Percentiles rank a stretch among this genome's conserved stretches.
phyloP scores from a whole-genome alignment of 2,113 vertebrate species.

The Macroglossus sobrinus region DNA sequence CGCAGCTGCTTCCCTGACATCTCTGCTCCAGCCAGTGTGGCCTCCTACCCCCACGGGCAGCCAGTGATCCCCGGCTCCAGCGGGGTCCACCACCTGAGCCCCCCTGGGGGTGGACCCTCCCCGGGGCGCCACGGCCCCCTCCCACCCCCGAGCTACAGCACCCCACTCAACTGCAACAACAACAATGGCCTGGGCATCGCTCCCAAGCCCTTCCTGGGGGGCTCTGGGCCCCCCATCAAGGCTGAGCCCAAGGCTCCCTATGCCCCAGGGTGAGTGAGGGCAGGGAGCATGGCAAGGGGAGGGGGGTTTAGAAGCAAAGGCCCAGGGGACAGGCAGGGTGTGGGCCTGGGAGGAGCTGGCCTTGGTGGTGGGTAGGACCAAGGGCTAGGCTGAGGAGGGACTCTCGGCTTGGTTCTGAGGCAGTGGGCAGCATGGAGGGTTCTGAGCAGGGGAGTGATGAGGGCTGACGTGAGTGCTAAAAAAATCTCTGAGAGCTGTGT shows the following conservation, averaged over 20 bases:
- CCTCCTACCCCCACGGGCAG: slow-evolving; percentile 82
- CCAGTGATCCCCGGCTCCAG: slow-evolving; percentile 69
- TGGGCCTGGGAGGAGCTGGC: neutral
- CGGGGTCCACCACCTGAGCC: slow-evolving; percentile 79
- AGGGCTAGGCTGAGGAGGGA: neutral
- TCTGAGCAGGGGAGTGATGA: neutral
- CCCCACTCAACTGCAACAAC: slow-evolving; percentile 88
- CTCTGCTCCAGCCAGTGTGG: slow-evolving; percentile 86
- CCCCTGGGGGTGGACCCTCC: slow-evolving; percentile 75
- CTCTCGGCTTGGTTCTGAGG: neutral
- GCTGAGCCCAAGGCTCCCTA: slow-evolving; percentile 94
- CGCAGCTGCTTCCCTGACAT: slow-evolving; percentile 97
- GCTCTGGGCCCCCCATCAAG: slow-evolving; percentile 89
- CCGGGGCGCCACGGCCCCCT: slow-evolving; percentile 79
- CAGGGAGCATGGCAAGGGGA: fast-evolving
- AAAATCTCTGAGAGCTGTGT: neutral
- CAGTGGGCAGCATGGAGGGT: neutral
- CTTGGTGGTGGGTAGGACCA: fast-evolving
- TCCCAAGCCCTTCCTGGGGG: slow-evolving; percentile 90
- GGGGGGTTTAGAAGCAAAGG: neutral
- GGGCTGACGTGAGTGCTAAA: neutral
- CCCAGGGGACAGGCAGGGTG: neutral
- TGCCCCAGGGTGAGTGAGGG: slow-evolving; percentile 90
- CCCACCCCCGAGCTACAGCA: slow-evolving; percentile 77
- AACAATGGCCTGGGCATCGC: slow-evolving; percentile 83